phyloP scores from a whole-genome alignment of 2,797 vertebrate species.

The Hydrolagus colliei region DNA sequence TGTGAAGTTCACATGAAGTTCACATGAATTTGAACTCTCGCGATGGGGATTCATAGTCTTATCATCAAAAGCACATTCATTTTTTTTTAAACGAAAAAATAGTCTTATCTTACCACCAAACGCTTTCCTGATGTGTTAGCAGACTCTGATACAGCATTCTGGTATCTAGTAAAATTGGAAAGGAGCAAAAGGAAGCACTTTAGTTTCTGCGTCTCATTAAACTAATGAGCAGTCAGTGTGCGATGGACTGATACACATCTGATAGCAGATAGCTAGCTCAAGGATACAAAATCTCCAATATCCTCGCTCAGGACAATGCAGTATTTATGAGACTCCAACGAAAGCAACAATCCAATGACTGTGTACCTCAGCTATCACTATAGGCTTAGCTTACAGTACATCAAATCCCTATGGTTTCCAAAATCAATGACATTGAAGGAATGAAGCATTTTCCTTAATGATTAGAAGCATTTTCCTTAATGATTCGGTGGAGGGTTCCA shows the following conservation, averaged over 20 bases:
- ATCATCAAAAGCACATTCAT: constrained; percentile 41
- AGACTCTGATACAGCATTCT: constrained; percentile 43
- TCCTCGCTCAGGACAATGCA: constrained; percentile 53
- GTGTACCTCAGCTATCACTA: constrained; percentile 45
- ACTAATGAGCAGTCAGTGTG: constrained; percentile 53
- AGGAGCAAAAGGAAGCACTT: constrained; percentile 49
- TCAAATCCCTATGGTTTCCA: background rate
- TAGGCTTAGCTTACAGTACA: constrained; percentile 59
- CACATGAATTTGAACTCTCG: constrained; percentile 1
- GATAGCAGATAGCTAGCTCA: constrained; percentile 45
- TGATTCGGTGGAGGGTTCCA: background rate
- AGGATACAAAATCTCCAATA: constrained; percentile 64
- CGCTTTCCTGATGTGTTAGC: constrained; percentile 48
- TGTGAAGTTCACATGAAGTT: background rate
- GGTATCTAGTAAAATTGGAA: constrained; percentile 44
- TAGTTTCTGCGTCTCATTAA: constrained; percentile 52
- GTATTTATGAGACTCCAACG: constrained; percentile 62
- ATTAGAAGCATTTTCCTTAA: constrained; percentile 30
- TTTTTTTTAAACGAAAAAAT: constrained; percentile 35
- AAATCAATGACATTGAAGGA: constrained; percentile 18
- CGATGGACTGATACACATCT: constrained; percentile 48
- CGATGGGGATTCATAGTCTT: background rate
- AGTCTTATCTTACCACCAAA: constrained; percentile 55
- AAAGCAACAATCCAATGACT: constrained; percentile 44
- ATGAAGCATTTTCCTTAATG: constrained; percentile 32